Evolutionary conservation across 2,113 vertebrate genomes (phyloP).

Genomic region (Pangasianodon gigas): DNA sequence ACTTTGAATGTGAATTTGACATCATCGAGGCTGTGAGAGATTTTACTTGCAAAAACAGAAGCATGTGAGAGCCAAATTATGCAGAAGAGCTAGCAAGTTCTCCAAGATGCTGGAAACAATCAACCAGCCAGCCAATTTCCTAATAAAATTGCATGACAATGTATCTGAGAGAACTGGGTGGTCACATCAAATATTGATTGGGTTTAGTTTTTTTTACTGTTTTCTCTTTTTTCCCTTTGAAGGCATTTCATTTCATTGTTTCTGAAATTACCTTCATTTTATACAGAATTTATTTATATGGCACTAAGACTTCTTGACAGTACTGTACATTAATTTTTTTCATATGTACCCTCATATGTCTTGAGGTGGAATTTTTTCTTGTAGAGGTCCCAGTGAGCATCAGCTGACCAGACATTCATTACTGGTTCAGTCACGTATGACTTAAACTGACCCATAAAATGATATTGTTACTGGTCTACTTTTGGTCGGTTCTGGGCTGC

Average conservation of each 20-base stretch:
- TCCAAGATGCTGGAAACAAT: conserved; percentile 18
- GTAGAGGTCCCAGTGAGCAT: background rate
- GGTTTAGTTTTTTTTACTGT: background rate
- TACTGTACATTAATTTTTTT: background rate
- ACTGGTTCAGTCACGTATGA: background rate
- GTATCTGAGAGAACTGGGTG: conserved; percentile 9
- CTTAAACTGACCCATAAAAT: background rate
- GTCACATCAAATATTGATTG: conserved; percentile 11
- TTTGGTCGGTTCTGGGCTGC: background rate
- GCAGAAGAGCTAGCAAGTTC: background rate
- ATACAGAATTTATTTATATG: background rate
- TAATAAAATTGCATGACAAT: conserved; percentile 19
- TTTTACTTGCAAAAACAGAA: background rate
- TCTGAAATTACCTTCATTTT: background rate
- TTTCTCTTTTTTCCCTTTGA: background rate
- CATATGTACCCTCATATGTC: background rate
- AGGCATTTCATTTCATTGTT: background rate
- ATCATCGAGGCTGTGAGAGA: background rate
- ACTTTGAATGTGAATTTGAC: background rate
- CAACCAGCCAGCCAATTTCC: background rate
- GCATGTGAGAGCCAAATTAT: conserved; percentile 6
- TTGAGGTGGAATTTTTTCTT: background rate
- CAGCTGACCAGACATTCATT: background rate
- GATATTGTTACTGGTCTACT: background rate
- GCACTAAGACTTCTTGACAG: background rate